Evolutionary conservation across 2,797 vertebrate species (phyloP), one percentile per base, ranked within the genome.

Genomic region (Agapornis canus): DNA sequence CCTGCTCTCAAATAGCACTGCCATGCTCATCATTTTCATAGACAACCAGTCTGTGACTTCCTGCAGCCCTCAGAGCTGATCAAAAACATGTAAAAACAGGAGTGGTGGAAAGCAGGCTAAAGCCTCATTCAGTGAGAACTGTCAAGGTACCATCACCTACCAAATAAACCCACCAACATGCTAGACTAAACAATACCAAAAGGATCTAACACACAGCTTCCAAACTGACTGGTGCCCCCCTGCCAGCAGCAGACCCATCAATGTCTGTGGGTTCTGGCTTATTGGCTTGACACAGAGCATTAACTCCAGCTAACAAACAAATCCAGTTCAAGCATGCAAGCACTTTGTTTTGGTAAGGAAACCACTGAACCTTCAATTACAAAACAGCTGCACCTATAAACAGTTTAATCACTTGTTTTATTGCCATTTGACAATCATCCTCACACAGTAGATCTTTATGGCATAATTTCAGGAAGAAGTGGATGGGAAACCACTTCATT

Each of bases 301-400:
- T 56, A 92, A 27, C 72, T 66, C 73, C 61, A 84, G 77, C 54
- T 92, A 93, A 88, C 65, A 91, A 95, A 92, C 57, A 63, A 84
- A 82, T 66, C 26, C 63, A 60, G 42, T 22, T 83, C n/a, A 56
- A 84, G 37, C 60, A 88, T 11, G 47, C 1, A 3, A 86, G 26
- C 43, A 32, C 51, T 87, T 93, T 93, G 78, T 83, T 84, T 73
- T 47, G 49, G 32, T 42, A 86, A 94, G 82, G 59, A 91, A 95
- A 76, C 14, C 31, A 63, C 56, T 57, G 70, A 88, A 51, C 29
- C 52, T 72, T 79, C 80, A 90, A 70, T 60, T 31, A 84, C 76
- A 89, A 76, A 92, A 18, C 76, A 92, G 68, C 68, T 77, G 64
- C 65, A 73, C 11, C 69, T 86, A 61, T 54, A 63, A 88, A 92